These are phyloP conservation scores for Archips crataeganus DNA, from an alignment of 2,888 invertebrate genomes.

Conservation along the genomic window DNA sequence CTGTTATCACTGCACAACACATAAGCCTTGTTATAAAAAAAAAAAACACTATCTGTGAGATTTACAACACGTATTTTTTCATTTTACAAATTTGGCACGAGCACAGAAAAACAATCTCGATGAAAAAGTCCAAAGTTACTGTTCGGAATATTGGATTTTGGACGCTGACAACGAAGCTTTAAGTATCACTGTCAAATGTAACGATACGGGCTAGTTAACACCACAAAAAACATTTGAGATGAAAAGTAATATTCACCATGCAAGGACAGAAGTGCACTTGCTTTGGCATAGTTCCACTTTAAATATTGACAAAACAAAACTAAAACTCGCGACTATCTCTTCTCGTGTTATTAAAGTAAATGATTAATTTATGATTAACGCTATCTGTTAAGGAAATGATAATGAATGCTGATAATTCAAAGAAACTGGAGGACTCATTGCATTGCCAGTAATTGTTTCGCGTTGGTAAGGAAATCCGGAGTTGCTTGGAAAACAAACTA, in stretches of 20 bases:
- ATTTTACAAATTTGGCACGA: constrained; percentile 7
- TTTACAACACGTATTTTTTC: not conserved
- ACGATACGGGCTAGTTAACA: not conserved
- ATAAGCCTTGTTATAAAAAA: constrained; percentile 6
- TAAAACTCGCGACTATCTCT: constrained; percentile 7
- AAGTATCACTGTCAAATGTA: not conserved
- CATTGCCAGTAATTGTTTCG: constrained; percentile 15
- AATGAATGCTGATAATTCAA: constrained; percentile 35
- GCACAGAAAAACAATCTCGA: not conserved
- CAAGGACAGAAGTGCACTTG: constrained; percentile 41
- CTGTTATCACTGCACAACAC: constrained; percentile 22
- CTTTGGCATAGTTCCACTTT: constrained; percentile 34
- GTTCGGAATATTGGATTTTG: not conserved
- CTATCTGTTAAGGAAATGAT: constrained; percentile 40
- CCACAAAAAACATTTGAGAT: not conserved
- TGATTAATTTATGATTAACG: constrained; percentile 32
- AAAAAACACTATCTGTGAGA: constrained; percentile 14
- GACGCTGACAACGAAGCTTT: not conserved
- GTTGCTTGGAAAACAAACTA: not conserved
- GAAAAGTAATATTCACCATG: constrained; percentile 32
- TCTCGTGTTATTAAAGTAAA: constrained; percentile 20
- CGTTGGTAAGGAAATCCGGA: constrained; percentile 24
- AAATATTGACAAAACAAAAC: constrained; percentile 17
- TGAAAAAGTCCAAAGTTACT: not conserved
- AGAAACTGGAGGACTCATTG: constrained; percentile 37